Evolutionary conservation across 2,113 vertebrate genomes (phyloP).

Genomic region (Calypte anna): DNA sequence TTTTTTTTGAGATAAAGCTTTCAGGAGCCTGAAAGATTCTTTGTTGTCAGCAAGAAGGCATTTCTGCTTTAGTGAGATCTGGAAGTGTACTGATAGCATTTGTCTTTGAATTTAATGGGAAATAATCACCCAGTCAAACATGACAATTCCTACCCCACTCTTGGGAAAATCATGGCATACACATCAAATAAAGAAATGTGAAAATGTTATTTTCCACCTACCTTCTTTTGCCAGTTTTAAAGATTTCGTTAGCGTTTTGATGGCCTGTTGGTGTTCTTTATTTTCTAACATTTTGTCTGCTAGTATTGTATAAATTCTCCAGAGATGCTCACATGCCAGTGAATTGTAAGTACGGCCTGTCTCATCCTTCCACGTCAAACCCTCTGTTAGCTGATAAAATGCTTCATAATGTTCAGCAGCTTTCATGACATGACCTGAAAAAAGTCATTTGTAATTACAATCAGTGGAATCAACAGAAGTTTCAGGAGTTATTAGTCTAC

Average conservation of each 20-base stretch:
- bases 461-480: background rate
- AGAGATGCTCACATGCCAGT: conserved; percentile 80
- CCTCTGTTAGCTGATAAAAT: conserved; percentile 78
- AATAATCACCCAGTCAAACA: conserved; percentile 71
- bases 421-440: conserved; percentile 78
- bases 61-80: conserved; percentile 62
- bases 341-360: conserved; percentile 70
- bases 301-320: conserved; percentile 82
- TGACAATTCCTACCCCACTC: conserved; percentile 57
- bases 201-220: conserved; percentile 70
- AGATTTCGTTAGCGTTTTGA: conserved; percentile 81
- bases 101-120: conserved; percentile 75
- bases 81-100: conserved; percentile 68
- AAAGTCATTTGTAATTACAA: conserved; percentile 25
- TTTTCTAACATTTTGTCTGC: conserved; percentile 81
- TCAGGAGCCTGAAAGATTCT: conserved; percentile 64
- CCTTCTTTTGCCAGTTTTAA: conserved; percentile 82
- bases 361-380: conserved; percentile 79
- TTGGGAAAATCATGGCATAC: conserved; percentile 37
- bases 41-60: conserved; percentile 57
- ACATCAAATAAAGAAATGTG: conserved; percentile 44
- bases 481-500: background rate
- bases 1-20: conserved; percentile 61
- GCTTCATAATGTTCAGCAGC: conserved; percentile 83
- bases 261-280: conserved; percentile 76